Evolutionary conservation across 2,888 invertebrate species (phyloP).

Genomic region (Calameuta pallipes): DNA sequence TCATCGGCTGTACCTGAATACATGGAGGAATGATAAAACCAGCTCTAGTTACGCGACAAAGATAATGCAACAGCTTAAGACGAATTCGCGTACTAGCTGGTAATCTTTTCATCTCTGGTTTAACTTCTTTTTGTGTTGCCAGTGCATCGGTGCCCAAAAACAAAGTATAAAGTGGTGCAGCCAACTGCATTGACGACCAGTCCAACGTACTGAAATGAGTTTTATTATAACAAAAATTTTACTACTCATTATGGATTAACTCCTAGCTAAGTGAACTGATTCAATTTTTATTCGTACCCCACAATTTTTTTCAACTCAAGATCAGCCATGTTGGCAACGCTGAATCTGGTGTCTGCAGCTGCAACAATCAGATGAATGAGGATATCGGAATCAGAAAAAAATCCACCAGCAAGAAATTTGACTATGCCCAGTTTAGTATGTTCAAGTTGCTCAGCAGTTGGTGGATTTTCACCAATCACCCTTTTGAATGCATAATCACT

Average conservation of each 20-base stretch:
- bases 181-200: constrained; percentile 78
- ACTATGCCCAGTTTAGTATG: constrained; percentile 82
- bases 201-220: constrained; percentile 75
- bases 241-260: constrained; percentile 1
- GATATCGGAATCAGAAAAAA: constrained; percentile 80
- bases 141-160: constrained; percentile 78
- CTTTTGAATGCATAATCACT: constrained; percentile 81
- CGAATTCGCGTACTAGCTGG: constrained; percentile 87
- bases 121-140: constrained; percentile 67
- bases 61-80: constrained; percentile 85
- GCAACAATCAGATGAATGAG: constrained; percentile 85
- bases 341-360: constrained; percentile 89
- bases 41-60: constrained; percentile 78
- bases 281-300: constrained; percentile 66
- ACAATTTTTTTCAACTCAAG: constrained; percentile 84
- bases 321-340: constrained; percentile 89
- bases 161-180: constrained; percentile 81
- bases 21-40: constrained; percentile 83
- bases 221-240: constrained; percentile 7
- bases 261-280: neutral
- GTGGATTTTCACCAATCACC: constrained; percentile 76
- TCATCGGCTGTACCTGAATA: constrained; percentile 73
- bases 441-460: constrained; percentile 85
- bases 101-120: constrained; percentile 77
- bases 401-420: constrained; percentile 83